Evolutionary conservation across 2,113 vertebrate species (phyloP), one percentile per base, ranked within the genome.

Genomic region (Pavo muticus): DNA sequence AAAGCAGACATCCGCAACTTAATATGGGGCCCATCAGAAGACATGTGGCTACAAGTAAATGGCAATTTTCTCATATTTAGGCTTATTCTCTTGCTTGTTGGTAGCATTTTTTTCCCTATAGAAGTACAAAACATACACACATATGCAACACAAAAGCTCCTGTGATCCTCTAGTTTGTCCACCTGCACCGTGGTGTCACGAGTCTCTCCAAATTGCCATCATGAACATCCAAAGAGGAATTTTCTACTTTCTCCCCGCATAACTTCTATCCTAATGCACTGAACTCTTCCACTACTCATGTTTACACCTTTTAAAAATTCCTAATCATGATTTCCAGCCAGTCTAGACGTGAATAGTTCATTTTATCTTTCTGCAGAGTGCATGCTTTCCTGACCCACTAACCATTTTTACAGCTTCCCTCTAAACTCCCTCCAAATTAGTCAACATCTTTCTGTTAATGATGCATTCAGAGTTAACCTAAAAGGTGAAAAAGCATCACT

Each of bases 351-450:
- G 50, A 73, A 88, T 24, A 77, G 71, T 60, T 88, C 85, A 37
- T 88, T 96, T 95, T 67, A 47, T 88, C 91, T 95, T 90, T 93
- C 69, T 2, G 7, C 57, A 64, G 37, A 27, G 52, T n/a, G 35
- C 72, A 42, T 32, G 64, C 82, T 88, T 86, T 77, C 82, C 90
- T 3, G 9, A 94, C 64, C 90, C 3, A 1, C 6, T 20, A 83
- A 76, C 72, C 57, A 35, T 30, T 91, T 91, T 90, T 79, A 92
- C 44, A 60, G 87, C 56, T 93, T 94, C 88, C 77, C 18, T 42
- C 90, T 94, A 93, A 95, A 95, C 95, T 97, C 95, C 91, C 72
- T 95, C 95, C 90, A 95, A 95, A 95, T 96, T 95, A 97, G 95
- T 96, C 93, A 97, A 95, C 91, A 97, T 91, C 93, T 90, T 77